Evolutionary conservation across 2,113 vertebrate species (phyloP), one percentile per base, ranked within the genome.

Genomic region (Malurus melanocephalus): DNA sequence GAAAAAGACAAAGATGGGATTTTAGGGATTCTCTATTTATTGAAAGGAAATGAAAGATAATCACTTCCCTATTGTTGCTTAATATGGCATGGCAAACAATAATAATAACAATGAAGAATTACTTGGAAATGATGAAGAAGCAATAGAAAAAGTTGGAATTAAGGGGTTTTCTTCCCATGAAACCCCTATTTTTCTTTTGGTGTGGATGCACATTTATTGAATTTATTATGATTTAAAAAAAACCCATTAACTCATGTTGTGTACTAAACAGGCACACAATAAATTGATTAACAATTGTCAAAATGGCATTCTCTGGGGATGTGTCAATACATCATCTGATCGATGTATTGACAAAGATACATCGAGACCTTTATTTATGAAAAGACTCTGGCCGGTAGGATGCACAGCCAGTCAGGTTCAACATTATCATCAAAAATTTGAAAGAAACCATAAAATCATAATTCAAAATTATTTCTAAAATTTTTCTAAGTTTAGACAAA

Each of bases 1-100:
- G 13, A 73, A 80, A 84, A 85, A 22, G 16, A 6, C 8, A 85
- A 69, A 81, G 32, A 43, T 3, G 55, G 23, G 23, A 69, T 69
- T 93, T 91, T 77, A 62, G 42, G 28, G 43, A 80, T 91, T 82
- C 7, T 66, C 13, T 80, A 45, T 75, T 8, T 71, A 35, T 55
- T 82, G 53, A 85, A 91, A 73, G 71, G 72, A 91, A 89, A 93
- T 92, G 28, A 92, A 77, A 77, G 59, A 73, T 83, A 74, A 77
- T 91, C 87, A 59, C 48, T 85, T 94, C 59, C 21, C 21, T 77
- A 42, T 30, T 89, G 67, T 68, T 87, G 16, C 16, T 89, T 83
- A 91, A 74, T 43, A 48, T 1, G 1, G 8, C 20, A 91, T 77
- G 33, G 14, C 61, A 91, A 77, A 80, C n/a, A 21, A 8, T 51